These are phyloP conservation scores for Diabrotica balteata DNA, from an alignment of 2,888 invertebrate species.

Conservation along the genomic window DNA sequence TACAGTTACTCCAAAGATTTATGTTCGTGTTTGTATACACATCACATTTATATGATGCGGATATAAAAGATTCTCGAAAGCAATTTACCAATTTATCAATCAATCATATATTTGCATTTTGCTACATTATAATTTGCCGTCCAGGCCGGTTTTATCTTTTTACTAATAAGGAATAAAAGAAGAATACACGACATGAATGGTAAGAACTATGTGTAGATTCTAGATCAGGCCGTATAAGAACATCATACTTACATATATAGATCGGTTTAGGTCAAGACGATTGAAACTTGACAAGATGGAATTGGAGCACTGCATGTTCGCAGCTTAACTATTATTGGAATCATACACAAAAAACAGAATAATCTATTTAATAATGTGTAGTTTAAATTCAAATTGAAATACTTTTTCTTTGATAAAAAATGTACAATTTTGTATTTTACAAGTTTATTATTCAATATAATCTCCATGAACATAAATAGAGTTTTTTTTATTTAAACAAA, in stretches of 20 bases:
- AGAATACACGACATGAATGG: not conserved
- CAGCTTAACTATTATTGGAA: not conserved
- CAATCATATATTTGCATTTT: slow-evolving; percentile 1
- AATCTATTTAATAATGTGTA: too few relatives aligned
- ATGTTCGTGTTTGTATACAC: too few relatives aligned
- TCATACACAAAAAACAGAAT: too few relatives aligned
- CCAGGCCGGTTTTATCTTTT: not conserved
- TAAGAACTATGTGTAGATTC: not conserved
- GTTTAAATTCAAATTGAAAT: too few relatives aligned
- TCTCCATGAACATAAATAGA: too few relatives aligned
- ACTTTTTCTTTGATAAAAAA: too few relatives aligned
- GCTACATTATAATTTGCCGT: not conserved
- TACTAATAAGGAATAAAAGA: not conserved
- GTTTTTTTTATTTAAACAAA: too few relatives aligned
- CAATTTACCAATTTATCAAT: not conserved
- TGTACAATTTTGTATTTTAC: too few relatives aligned
- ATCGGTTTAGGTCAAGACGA: not conserved
- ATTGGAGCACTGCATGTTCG: not conserved
- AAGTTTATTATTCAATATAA: too few relatives aligned
- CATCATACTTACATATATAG: not conserved
- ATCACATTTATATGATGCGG: not conserved
- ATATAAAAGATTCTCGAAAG: too few relatives aligned
- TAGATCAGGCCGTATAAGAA: not conserved
- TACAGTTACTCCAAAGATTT: too few relatives aligned
- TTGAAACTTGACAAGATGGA: not conserved